phyloP scores from a whole-genome alignment of 2,888 invertebrate genomes.

The Icerya purchasi region DNA sequence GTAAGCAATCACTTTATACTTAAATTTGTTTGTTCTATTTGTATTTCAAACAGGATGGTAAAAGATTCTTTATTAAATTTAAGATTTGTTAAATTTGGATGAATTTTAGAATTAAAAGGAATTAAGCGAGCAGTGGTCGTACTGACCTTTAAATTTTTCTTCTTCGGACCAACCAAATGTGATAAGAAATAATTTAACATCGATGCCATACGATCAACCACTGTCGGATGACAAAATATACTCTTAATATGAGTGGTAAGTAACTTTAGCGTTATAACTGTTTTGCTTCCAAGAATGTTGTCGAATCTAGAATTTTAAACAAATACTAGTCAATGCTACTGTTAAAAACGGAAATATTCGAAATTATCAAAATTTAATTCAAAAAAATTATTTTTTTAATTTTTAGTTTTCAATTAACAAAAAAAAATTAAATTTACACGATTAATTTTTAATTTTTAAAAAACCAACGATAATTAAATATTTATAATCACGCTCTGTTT shows the following conservation, averaged over 20 bases:
- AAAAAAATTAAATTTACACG: too few species aligned
- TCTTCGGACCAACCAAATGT: conserved; percentile 75
- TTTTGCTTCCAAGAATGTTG: conserved; percentile 75
- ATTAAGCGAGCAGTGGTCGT: too few species aligned
- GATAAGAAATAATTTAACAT: conserved; percentile 89
- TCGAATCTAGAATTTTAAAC: conserved; percentile 36
- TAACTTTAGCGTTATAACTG: conserved; percentile 58
- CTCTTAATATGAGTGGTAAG: conserved; percentile 52
- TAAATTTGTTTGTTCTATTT: too few species aligned
- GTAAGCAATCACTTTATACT: too few species aligned
- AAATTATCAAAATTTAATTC: conserved; percentile 1
- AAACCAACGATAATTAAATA: too few species aligned
- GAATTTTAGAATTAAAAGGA: not conserved
- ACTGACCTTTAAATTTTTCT: conserved; percentile 67
- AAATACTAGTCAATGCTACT: not conserved
- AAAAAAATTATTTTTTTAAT: not conserved
- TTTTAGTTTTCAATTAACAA: too few species aligned
- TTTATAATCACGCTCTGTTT: too few species aligned
- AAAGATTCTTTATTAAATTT: too few species aligned
- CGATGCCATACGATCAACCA: conserved; percentile 78
- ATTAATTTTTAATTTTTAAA: too few species aligned
- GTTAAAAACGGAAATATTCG: conserved; percentile 2
- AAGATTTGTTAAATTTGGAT: not conserved
- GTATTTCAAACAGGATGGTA: too few species aligned
- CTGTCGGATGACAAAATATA: conserved; percentile 73